Percentiles rank a stretch among this genome's conserved stretches.
phyloP scores from a whole-genome alignment of 2,113 vertebrate species.

The Sinocyclocheilus maitianheensis region DNA sequence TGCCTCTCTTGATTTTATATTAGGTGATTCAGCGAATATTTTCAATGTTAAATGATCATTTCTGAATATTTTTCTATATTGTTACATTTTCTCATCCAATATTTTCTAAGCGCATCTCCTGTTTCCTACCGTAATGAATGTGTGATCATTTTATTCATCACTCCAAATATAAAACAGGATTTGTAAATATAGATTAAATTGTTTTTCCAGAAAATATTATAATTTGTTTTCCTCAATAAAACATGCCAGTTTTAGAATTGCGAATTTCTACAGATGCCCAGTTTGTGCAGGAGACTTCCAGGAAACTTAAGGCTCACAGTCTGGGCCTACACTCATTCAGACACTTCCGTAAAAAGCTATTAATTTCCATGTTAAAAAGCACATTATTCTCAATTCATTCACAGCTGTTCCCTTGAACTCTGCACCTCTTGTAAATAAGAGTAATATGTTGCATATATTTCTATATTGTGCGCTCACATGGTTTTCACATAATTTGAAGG shows the following conservation, averaged over 20 bases:
- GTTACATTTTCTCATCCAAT: neutral
- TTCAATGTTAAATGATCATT: neutral
- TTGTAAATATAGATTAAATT: no score
- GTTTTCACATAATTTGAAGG: neutral
- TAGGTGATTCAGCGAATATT: neutral
- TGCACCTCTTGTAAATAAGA: neutral
- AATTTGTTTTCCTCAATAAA: neutral
- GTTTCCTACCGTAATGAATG: no score
- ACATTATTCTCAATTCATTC: conserved; percentile 5
- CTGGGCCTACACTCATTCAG: neutral
- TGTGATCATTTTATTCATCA: no score
- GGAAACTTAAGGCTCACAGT: neutral
- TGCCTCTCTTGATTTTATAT: neutral
- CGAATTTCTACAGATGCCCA: neutral
- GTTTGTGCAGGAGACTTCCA: neutral
- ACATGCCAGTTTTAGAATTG: neutral
- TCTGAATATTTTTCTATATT: neutral
- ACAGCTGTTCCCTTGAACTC: conserved; percentile 5
- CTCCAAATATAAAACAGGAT: no score
- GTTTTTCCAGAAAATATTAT: no score
- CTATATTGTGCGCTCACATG: conserved; percentile 1
- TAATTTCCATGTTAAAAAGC: neutral
- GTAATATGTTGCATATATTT: conserved; percentile 18
- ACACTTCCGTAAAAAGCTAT: neutral
- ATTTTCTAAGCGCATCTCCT: neutral